Base-by-base conservation (phyloP, 92 coral and sea anemone genomes). In the Porites lobata region DNA sequence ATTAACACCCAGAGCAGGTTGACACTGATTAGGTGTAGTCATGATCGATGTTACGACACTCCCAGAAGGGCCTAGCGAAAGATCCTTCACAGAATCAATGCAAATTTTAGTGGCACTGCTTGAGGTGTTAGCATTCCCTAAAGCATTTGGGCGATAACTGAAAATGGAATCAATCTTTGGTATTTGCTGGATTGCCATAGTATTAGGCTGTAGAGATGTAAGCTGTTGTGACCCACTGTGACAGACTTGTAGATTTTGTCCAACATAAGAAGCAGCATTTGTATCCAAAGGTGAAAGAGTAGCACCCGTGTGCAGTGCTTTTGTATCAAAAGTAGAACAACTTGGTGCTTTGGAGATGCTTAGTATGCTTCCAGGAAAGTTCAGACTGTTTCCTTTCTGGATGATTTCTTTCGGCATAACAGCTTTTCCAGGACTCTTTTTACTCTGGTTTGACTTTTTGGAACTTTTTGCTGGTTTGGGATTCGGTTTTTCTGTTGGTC, bases 41-140 rank as follows among this genome's bases (percentile, higher is more conserved):
- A 72, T 47, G 7, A 21, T 50, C 12, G 78, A 43, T 20, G 73
- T 51, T 14, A 14, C 80, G 2, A 52, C 9, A 14, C 63, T 73
- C 17, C 81, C 73, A 21, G 59, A 19, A 7, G 80, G 71, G 38
- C 52, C 70, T 7, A 64, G 72, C 4, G 80, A 73, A 17, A 73
- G 87, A 11, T 84, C 80, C 65, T 84, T 84, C 50, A 73, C 80
- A 50, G 87, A 62, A 7, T 84, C 87, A 22, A 84, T 73, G 53
- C 73, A 75, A 50, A 65, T 76, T 73, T 69, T 81, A 24, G 85
- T 13, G 22, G 15, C 29, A 61, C 53, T 53, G 15, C 69, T 66
- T 1, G 81, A 50, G 51, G 74, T 68, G 29, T 65, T 26, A 21
- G 53, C 85, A 68, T 65, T 9, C 2, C 58, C 38, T 59, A 79